Evolutionary conservation across 2,797 vertebrate species (phyloP), one percentile per base, ranked within the genome.

Genomic region (Channallabes apus): DNA sequence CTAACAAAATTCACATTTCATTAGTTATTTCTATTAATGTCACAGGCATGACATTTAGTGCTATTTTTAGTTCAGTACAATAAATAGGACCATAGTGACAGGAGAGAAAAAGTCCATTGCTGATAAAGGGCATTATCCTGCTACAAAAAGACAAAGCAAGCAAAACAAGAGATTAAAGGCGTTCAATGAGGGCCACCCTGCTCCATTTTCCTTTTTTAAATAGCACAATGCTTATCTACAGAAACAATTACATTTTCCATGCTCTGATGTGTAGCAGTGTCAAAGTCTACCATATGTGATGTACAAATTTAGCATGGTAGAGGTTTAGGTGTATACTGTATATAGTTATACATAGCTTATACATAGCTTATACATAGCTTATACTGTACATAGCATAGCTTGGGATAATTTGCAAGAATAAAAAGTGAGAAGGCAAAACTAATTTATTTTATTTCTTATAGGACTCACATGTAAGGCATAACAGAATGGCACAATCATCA

Each of bases 141-240:
- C 67, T 85, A 82, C 78, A 56, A 20, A 64, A 65, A 80, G 71
- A 84, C 38, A 80, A n/a, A n/a, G 59, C 84, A 88, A 88, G 85
- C 73, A 87, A 87, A 87, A 84, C 86, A 29, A 67, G 24, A 83
- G 90, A 90, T 90, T 86, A 90, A 11, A 84, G 59, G 24, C 84
- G 88, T 89, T 87, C 85, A 51, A 54, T 65, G 38, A 46, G 59
- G 54, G 54, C 61, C 64, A 75, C 82, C 83, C 84, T 82, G 77
- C 82, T 80, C 54, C 81, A 76, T 83, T 85, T 87, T 87, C 86
- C 86, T 84, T 59, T 68, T 32, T 22, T 15, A 8, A 82, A 89
- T 64, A 89, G 84, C 41, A 59, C 73, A 73, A 54, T 32, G 65
- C 82, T 82, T 85, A 76, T 77, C 69, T 54, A 51, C 80, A 82